Base-by-base conservation (phyloP, 2,888 invertebrate genomes). In the Heliconius ismenius region DNA sequence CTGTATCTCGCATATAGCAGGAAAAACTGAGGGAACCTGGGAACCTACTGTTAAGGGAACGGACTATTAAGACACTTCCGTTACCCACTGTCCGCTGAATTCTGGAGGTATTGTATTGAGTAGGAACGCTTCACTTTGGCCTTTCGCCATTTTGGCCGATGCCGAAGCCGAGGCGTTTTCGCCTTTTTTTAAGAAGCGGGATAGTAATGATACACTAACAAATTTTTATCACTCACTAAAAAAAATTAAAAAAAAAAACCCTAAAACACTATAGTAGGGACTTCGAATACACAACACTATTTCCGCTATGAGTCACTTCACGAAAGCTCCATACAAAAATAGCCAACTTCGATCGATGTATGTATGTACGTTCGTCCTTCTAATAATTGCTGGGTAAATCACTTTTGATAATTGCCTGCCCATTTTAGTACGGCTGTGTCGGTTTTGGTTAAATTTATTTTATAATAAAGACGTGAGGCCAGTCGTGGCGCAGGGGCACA, bases 231-330 rank as follows among this genome's bases (percentile, higher is more conserved):
- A 32, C 32, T 32, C 32, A 32, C 9, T 39, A 11, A 11, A 39
- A 49, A 21, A 49, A 58, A 10, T n/a, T 11, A 4, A 58, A 58
- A 32, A 58, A 10, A n/a, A 32, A 58, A 10, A n/a, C n/a, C 62
- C 1, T 15, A 21, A 36, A 65, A 36, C 15, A 9, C 67, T 39
- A 54, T 70, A 1, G 70, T 70, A 70, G 32, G 9, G 18, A 58
- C 21, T n/a, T 21, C 54, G 21, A 70, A 32, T 32, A n/a, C n/a
- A n/a, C 54, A 49, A 1, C 24, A 32, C 65, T 70, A 28, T 70
- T 70, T 70, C 70, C 58, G 28, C 32, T 21, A 58, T 70, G 54
- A 70, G 54, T 70, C 70, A 70, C 70, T n/a, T 70, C 70, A 70
- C 70, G n/a, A 58, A n/a, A 70, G 58, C 32, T 58, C 58, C 70